These are phyloP conservation scores for Oriolus oriolus DNA, from an alignment of 2,113 vertebrate species.

Conservation along the genomic window DNA sequence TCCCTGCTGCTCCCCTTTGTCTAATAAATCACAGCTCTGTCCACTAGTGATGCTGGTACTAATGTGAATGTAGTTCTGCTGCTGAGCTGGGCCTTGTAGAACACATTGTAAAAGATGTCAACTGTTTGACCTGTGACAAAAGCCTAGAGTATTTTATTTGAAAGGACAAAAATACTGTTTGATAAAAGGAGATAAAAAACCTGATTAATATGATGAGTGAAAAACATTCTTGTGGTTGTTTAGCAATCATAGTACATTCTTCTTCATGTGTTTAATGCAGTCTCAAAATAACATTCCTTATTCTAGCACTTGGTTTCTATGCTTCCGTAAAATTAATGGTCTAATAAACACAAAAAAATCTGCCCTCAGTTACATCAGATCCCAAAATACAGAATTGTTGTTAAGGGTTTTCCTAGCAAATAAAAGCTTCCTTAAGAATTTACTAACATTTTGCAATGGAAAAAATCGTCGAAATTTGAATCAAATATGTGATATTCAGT, in stretches of 20 bases:
- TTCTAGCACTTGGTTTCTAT: neutral
- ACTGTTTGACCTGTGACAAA: constrained; percentile 21
- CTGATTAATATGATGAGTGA: neutral
- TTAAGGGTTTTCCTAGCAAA: neutral
- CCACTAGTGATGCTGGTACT: constrained; percentile 25
- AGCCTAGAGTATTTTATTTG: neutral
- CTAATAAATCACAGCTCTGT: constrained; percentile 55
- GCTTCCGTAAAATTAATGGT: neutral
- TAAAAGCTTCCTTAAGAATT: neutral
- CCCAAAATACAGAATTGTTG: neutral
- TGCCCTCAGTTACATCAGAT: neutral
- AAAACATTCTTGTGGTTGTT: neutral
- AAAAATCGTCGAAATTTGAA: neutral
- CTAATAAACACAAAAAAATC: neutral
- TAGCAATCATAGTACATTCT: neutral
- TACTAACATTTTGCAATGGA: neutral
- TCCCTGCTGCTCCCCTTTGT: constrained; percentile 32
- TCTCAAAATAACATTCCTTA: neutral
- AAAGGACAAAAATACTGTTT: neutral
- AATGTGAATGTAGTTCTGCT: constrained; percentile 36
- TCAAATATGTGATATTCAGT: neutral
- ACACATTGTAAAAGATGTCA: constrained; percentile 32
- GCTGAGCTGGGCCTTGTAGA: constrained; percentile 49
- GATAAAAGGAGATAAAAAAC: neutral
- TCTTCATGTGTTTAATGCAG: neutral